phyloP scores from a whole-genome alignment of 2,797 vertebrate genomes.

The Pangasius krempfi region DNA sequence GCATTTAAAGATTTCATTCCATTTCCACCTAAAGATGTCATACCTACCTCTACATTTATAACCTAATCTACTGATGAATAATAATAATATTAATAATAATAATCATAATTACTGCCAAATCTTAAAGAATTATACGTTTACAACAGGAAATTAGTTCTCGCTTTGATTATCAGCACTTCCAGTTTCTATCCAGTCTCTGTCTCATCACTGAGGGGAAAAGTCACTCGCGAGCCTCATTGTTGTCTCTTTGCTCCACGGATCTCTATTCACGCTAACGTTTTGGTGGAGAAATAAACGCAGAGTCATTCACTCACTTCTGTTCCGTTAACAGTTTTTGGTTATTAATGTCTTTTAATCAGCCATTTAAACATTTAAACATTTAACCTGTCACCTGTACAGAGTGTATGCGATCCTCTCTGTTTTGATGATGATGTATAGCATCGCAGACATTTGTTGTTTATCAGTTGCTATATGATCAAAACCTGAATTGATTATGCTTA shows the following conservation, averaged over 20 bases:
- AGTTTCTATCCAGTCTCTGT: too few species aligned
- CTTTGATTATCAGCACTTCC: neutral
- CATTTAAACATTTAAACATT: neutral
- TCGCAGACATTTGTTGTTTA: too few species aligned
- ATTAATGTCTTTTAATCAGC: neutral
- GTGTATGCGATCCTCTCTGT: neutral
- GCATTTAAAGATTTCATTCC: neutral
- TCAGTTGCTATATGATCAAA: too few species aligned
- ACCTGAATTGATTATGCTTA: too few species aligned
- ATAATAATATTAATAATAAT: too few species aligned
- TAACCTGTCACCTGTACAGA: neutral
- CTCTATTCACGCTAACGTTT: neutral
- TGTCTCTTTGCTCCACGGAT: neutral
- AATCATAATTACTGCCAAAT: neutral
- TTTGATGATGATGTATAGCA: too few species aligned
- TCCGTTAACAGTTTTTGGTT: neutral
- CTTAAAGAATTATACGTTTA: neutral
- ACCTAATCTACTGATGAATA: neutral
- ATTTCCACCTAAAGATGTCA: neutral
- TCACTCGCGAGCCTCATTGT: neutral
- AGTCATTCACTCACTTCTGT: neutral
- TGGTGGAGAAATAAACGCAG: neutral
- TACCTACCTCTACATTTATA: neutral
- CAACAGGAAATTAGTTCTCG: neutral
- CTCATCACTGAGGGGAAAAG: neutral